Evolutionary conservation across 2,797 vertebrate genomes (phyloP), one percentile per base, ranked within the genome.

Genomic region (Galago senegalensis): DNA sequence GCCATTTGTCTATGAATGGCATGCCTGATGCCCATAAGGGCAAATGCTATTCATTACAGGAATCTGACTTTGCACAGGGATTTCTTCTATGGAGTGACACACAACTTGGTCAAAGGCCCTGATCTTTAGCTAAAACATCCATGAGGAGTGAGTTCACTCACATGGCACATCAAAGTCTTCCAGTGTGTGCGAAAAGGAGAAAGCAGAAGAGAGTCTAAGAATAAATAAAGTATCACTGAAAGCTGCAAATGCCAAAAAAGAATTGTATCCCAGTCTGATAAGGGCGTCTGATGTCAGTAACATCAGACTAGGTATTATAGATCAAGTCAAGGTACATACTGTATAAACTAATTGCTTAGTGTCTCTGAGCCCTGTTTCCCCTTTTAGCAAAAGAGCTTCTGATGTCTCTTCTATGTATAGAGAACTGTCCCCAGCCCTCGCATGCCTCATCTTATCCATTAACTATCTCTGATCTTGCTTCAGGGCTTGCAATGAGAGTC

Each of bases 101-200:
- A 79, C 63, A 40, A 87, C 21, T 93, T 58, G 58, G 82, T 86
- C 58, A 82, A 91, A 82, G 60, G 87, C 63, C 60, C 58, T 31
- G 25, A 20, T 27, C 25, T 40, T 2, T 73, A 23, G 49, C 60
- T n/a, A 89, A 77, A 91, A 90, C 3, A 79, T 83, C 75, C 95
- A 61, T 31, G 40, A 37, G 72, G 16, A 60, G 12, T 72, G 49
- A 58, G 5, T 76, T 94, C n/a, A 46, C 56, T 82, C 56, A 95
- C 29, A 9, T n/a, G 37, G 85, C 56, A 40, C 56, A 40, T 94
- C 53, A 85, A 61, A 61, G 10, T 23, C 53, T 27, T 89, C 4
- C 53, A 73, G 31, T 63, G 37, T 85, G 11, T 91, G 49, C 75
- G 92, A 82, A 97, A 86, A 94, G 14, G 9, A 53, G 29, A 87